Base-by-base conservation (phyloP, 2,888 invertebrate species). In the Theretra japonica region DNA sequence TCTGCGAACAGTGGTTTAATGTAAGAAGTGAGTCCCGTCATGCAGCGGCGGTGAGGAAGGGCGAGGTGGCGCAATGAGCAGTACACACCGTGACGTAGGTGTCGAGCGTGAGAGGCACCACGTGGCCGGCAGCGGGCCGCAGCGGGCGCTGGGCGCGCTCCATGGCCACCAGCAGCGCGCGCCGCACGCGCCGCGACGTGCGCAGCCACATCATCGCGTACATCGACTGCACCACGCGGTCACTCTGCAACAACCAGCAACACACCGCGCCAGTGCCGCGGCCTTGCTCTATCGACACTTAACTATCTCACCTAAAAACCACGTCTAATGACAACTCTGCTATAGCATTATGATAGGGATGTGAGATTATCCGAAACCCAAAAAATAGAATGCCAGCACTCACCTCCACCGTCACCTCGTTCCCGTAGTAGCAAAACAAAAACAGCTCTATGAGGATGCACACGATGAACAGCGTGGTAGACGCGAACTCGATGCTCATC, bases 371-470 rank as follows among this genome's bases (percentile, higher is more conserved):
- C n/a, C 17, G 19, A 53, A 48, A 6, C 28, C 7, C 19, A 5
- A 30, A 28, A 28, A 41, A 41, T 3, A 41, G 0, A 11, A 33
- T 59, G 7, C 11, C 33, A 3, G 15, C 23, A 65, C 65, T 71
- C 75, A 95, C 96, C 92, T 95, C 93, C 4, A 93, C 84, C 0
- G 94, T 91, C 5, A 95, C 90, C 81, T 95, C 95, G 79, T 95
- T 95, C 8, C 95, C 95, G 77, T 91, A 95, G 87, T 94, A 95
- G 82, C 95, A 95, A 82, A 95, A 95, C 1, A 95, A 84, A 75
- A 94, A 94, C 77, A 95, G 86, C 84, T 95, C 95, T 11, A 93
- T 88, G 25, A 95, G 84, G 82, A 95, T 95, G 80, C 95, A 95
- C 60, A 83, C 81, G 73, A 95, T 93, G 83, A 95, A 95, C 19